A percentile compares a stretch with the other conserved stretches of the same genome.
These are phyloP conservation scores for Agriopis aurantiaria DNA, from an alignment of 2,888 invertebrate genomes.

Conservation along the genomic window DNA sequence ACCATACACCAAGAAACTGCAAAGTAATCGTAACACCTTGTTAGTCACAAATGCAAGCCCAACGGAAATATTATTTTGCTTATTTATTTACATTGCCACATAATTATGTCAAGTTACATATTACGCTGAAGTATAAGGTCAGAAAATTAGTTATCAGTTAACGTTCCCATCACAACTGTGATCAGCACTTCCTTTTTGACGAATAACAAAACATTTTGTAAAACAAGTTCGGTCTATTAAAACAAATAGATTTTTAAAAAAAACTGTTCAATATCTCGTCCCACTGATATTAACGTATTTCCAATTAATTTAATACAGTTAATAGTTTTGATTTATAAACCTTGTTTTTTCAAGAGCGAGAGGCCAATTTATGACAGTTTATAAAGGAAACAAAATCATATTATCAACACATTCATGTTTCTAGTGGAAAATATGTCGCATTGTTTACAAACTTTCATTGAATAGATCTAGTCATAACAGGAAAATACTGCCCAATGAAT, in stretches of 20 bases:
- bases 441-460: neutral
- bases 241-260: too few relatives aligned
- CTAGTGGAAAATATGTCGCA: neutral
- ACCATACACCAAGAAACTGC: slow-evolving; percentile 98
- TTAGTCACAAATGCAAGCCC: slow-evolving; percentile 70
- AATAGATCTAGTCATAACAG: neutral
- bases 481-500: neutral
- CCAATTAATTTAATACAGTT: too few relatives aligned
- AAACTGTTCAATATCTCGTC: too few relatives aligned
- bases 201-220: too few relatives aligned
- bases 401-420: neutral
- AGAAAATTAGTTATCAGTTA: neutral
- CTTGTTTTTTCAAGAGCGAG: too few relatives aligned
- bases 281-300: too few relatives aligned
- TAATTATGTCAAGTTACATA: neutral
- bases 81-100: too few relatives aligned
- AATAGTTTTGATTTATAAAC: too few relatives aligned
- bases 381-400: neutral
- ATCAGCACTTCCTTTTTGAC: neutral
- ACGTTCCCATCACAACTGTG: neutral
- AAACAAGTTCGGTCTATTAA: too few relatives aligned
- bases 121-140: slow-evolving; percentile 1
- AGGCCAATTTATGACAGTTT: neutral
- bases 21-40: slow-evolving; percentile 71
- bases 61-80: too few relatives aligned